Evolutionary conservation across 2,113 vertebrate species (phyloP), one percentile per base, ranked within the genome.

Genomic region (Bos javanicus): DNA sequence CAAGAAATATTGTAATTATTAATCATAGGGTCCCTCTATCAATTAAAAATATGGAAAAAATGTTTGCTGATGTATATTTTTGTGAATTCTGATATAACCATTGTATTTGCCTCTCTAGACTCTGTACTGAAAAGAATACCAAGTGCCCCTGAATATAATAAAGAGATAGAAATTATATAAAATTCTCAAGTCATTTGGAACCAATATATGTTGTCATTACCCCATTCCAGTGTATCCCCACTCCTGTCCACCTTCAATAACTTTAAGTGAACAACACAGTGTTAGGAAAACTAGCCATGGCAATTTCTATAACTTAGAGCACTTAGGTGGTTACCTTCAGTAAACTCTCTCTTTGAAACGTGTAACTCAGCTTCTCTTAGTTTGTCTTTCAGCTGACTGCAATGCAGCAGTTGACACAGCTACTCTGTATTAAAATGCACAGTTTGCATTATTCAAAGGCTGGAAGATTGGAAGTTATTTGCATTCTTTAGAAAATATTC

Each of bases 161-260:
- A 95, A 98, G 83, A 91, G 30, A 85, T 13, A 21, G 60, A 98
- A 92, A 56, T 96, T 81, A 91, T 97, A 94, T 84, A 86, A 96
- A 95, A 96, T 60, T n/a, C 88, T 88, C 50, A 25, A 96, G 74
- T 97, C 76, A 91, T 80, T 81, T 95, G 54, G 39, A 98, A 81
- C 19, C 87, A 85, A 95, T 93, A 97, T 83, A 94, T 16, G n/a
- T 8, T 83, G 36, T 71, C 36, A 26, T 94, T 88, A 50, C 86
- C 5, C n/a, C 19, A 10, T 90, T 97, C 19, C 12, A 71, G 84
- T 94, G 16, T 78, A 88, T 87, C 60, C 62, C 96, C 28, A 76
- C 62, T 93, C 25, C 84, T 81, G 36, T 83, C 90, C 26, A 33
- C 14, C 33, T n/a, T 93, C 83, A 83, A 30, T 96, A 84, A 84